Conservation (phyloP, 2,113 vertebrate genomes). For the Pardalotus punctatus region DNA sequence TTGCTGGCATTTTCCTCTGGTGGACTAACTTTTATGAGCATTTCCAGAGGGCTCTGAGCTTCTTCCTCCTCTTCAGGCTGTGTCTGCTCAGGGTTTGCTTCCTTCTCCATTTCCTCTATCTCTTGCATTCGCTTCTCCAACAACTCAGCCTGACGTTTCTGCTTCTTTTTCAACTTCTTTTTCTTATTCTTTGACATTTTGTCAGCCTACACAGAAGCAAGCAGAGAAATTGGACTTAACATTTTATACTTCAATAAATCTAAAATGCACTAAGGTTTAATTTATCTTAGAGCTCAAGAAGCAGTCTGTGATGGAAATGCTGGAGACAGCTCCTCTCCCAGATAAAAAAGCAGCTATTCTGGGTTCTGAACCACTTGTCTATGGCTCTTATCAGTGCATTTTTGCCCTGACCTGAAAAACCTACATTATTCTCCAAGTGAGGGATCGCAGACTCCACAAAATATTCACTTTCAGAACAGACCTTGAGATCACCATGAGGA, state of each 20-base stretch:
- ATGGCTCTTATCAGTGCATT: background rate
- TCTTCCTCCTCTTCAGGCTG: conserved; percentile 79
- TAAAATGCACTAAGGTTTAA: background rate
- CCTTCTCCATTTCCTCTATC: conserved; percentile 85
- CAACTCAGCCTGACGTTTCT: conserved; percentile 92
- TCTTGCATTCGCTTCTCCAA: conserved; percentile 92
- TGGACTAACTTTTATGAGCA: conserved; percentile 71
- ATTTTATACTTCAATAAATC: background rate
- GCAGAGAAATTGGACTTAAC: conserved; percentile 40
- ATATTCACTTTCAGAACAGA: background rate
- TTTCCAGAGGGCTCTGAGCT: conserved; percentile 68
- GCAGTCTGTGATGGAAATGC: background rate
- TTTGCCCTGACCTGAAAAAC: background rate
- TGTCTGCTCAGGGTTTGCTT: conserved; percentile 82
- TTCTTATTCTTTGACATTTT: conserved; percentile 99
- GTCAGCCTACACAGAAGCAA: conserved; percentile 74
- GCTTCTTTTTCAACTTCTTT: conserved; percentile 99
- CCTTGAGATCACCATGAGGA: background rate
- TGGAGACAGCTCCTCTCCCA: background rate
- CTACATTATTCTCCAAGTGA: background rate
- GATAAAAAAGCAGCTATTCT: background rate
- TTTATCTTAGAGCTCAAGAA: background rate
- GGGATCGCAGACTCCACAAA: background rate
- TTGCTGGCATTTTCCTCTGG: conserved; percentile 62
- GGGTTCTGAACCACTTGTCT: background rate